Percentiles rank a stretch among this genome's conserved stretches.
Conservation (phyloP, 1,140 invertebrate genomes). For the Sycophaga agraensis region DNA sequence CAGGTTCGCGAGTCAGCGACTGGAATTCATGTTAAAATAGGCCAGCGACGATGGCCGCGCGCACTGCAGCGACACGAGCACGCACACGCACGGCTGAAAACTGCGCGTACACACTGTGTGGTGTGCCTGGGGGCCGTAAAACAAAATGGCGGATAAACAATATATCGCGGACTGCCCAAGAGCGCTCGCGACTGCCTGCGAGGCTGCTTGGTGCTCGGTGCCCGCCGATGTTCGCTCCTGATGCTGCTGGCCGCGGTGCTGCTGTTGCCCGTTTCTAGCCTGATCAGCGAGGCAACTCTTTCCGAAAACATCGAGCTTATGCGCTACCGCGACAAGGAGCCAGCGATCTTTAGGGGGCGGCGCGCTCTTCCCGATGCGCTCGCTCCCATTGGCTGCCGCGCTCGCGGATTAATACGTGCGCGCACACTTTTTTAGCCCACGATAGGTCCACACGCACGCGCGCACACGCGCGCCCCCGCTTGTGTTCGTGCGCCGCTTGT, state of each 20-base stretch:
- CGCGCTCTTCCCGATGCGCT: not conserved
- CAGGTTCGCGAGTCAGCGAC: conserved; percentile 19
- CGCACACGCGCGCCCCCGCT: no score
- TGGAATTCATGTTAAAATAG: conserved; percentile 41
- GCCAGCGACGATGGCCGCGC: conserved; percentile 30
- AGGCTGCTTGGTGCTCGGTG: no score
- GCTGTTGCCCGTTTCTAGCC: not conserved
- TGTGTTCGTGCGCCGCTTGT: no score
- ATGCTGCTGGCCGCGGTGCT: not conserved
- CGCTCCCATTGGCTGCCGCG: not conserved
- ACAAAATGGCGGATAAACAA: conserved; percentile 59
- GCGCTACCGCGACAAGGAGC: no score
- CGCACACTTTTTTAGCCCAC: no score
- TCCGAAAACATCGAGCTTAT: conserved; percentile 24
- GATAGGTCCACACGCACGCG: no score
- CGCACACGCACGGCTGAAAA: not conserved
- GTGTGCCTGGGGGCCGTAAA: conserved; percentile 38
- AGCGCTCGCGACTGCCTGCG: not conserved
- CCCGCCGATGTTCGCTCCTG: not conserved
- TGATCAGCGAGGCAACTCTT: not conserved
- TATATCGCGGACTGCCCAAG: conserved; percentile 3
- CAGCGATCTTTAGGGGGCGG: conserved; percentile 11
- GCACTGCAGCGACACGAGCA: not conserved
- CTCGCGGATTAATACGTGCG: no score
- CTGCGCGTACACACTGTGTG: not conserved